phyloP scores from a whole-genome alignment of 1,140 invertebrate genomes.

The Trigoniulus corallinus region DNA sequence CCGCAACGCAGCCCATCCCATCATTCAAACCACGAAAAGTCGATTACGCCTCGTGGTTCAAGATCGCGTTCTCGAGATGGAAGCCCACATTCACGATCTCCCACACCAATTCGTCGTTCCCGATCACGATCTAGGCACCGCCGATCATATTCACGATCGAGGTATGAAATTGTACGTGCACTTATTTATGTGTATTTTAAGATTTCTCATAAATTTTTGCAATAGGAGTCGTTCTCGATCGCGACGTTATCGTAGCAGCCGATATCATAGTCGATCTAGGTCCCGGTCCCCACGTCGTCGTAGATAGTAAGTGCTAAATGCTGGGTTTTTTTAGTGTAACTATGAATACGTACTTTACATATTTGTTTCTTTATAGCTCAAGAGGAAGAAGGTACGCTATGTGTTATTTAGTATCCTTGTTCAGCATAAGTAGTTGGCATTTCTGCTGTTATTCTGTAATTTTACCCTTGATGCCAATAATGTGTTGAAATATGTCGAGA shows the following conservation, averaged over 20 bases:
- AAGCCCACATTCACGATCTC: not conserved
- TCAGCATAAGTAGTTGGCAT: not conserved
- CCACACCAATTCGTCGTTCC: slow-evolving; percentile 1
- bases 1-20: slow-evolving; percentile 6
- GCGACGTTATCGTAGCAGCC: slow-evolving; percentile 11
- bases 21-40: slow-evolving; percentile 5
- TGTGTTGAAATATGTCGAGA: not conserved
- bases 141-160: slow-evolving; percentile 3
- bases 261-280: slow-evolving; percentile 18
- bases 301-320: slow-evolving; percentile 5
- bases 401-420: not conserved
- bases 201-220: not conserved
- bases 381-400: not conserved
- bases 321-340: not conserved
- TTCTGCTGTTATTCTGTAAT: not conserved
- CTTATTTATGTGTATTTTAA: not conserved
- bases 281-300: slow-evolving; percentile 10
- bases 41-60: not conserved
- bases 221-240: slow-evolving; percentile 8
- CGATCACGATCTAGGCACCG: slow-evolving; percentile 4
- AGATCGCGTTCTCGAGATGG: slow-evolving; percentile 1
- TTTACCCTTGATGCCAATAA: not conserved
- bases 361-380: slow-evolving; percentile 1
- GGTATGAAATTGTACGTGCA: not conserved
- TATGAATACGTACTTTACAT: not conserved